Base-by-base conservation (phyloP, 1,140 invertebrate species). In the Eufriesea mexicana region DNA sequence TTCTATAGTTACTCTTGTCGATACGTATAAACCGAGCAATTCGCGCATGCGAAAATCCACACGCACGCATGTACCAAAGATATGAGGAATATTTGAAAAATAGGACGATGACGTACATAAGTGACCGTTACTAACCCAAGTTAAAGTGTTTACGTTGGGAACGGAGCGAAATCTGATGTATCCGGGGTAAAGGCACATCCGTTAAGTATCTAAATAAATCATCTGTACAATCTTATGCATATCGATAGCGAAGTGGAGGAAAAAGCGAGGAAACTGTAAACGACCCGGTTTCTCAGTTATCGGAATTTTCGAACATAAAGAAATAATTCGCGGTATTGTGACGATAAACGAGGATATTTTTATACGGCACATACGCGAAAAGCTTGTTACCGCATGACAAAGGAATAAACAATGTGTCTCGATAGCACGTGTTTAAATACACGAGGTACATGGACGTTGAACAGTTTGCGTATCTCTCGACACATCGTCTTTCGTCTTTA, bases 61-160 rank as follows among this genome's bases (percentile, higher is more conserved):
- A 20, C 35, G 25, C 51, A 25, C 28, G 61, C 23, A 28, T 35
- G 10, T 25, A 23, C 25, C 35, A 20, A 23, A 18, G 54, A 67
- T 67, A 57, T 57, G 18, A 45, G 8, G 35, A 81, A 76, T 81
- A 76, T 67, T 59, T 76, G 51, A 35, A 67, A 75, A 67, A 76
- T 57, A 57, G 61, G 8, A 61, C 61, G 61, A 51, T 66, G 42
- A 57, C 55, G 51, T 49, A 57, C 55, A 42, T 49, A 74, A 57
- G 35, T 42, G 18, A 49, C n/a, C 49, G 42, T 81, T 66, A n/a
- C 54, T 47, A 51, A 67, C 0, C 62, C 10, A 42, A 47, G 54
- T 42, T 42, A 35, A 75, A 57, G 20, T 67, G 72, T 54, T 81
- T 76, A 47, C 42, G n/a, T 67, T 76, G 23, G 62, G 8, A 76